Base-by-base conservation (phyloP, 2,113 vertebrate species). In the Strix aluco region DNA sequence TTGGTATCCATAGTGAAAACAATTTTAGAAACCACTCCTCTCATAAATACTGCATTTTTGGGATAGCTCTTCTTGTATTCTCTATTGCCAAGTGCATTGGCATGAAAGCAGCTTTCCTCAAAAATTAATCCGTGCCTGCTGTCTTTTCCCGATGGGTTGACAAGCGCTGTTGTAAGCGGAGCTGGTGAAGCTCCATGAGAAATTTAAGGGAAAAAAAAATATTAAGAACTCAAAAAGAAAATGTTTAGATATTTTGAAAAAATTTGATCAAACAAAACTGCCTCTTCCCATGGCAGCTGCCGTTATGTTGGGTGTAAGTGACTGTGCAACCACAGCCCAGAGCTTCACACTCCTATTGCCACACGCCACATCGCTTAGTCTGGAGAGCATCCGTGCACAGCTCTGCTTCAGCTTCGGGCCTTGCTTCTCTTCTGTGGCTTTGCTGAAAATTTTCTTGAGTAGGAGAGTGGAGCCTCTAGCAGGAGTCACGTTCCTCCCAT, bases 41-140 rank as follows among this genome's bases (percentile, higher is more conserved):
- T 97, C 95, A 94, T 96, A 95, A 96, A 96, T 94, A 91, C 95
- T 94, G 92, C 91, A 94, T 95, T 96, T 97, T 94, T 82, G 92
- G 92, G 95, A 89, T 92, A 65, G 69, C 65, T 97, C 66, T 62
- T 87, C 90, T 87, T 92, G 81, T 42, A 46, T 77, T 95, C 89
- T 94, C 32, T 26, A 87, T 94, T 96, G 95, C 94, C 94, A 96
- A 96, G 86, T 79, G 86, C 88, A 94, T 72, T 97, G 94, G 91
- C 94, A 89, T 66, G 92, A 80, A 92, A 92, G 91, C 83, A 87
- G 89, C 94, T 96, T 96, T 81, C 89, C 92, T 95, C 95, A 97
- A 90, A 94, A 92, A 97, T 94, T 96, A 96, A 90, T 95, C 95
- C 49, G 0, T 77, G 94, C 95, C 95, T 97, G 95, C 92, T 97